phyloP scores from a whole-genome alignment of 92 coral and sea anemone species.

The Epizoanthus stellaris region DNA sequence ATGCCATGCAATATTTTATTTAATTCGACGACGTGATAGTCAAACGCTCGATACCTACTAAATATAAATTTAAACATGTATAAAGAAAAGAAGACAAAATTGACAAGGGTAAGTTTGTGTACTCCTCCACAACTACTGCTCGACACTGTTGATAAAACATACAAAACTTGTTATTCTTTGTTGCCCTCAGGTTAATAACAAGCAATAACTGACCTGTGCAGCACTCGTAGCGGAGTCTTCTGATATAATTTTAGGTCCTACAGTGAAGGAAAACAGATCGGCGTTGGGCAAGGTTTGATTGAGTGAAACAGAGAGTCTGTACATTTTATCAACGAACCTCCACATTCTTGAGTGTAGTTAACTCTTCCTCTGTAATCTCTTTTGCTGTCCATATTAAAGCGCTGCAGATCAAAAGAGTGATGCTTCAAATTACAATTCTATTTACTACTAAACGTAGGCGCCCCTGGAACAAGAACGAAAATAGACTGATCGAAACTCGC shows the following conservation, averaged over 20 bases:
- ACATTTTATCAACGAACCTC: slow-evolving; percentile 45
- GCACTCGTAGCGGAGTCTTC: slow-evolving; percentile 90
- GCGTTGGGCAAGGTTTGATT: not conserved
- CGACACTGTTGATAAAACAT: no score
- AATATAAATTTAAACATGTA: no score
- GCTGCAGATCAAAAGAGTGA: slow-evolving; percentile 43
- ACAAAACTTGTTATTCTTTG: not conserved
- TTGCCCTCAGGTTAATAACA: not conserved
- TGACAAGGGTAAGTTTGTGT: no score
- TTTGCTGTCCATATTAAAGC: slow-evolving; percentile 90
- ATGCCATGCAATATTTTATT: no score
- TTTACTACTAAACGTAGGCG: not conserved
- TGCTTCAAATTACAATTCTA: not conserved
- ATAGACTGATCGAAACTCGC: no score
- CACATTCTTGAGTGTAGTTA: slow-evolving; percentile 54
- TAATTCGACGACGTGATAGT: no score
- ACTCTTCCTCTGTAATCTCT: slow-evolving; percentile 65
- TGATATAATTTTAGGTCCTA: slow-evolving; percentile 82
- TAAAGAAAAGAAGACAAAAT: no score
- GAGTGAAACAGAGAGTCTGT: not conserved
- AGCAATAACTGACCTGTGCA: slow-evolving; percentile 80
- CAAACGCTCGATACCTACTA: no score
- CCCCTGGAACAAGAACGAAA: no score
- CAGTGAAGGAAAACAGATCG: not conserved
- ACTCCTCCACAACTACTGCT: no score